A percentile compares a stretch with the other conserved stretches of the same genome.
These are phyloP conservation scores for Reticulitermes speratus DNA, from an alignment of 1,140 invertebrate genomes.

Conservation along the genomic window DNA sequence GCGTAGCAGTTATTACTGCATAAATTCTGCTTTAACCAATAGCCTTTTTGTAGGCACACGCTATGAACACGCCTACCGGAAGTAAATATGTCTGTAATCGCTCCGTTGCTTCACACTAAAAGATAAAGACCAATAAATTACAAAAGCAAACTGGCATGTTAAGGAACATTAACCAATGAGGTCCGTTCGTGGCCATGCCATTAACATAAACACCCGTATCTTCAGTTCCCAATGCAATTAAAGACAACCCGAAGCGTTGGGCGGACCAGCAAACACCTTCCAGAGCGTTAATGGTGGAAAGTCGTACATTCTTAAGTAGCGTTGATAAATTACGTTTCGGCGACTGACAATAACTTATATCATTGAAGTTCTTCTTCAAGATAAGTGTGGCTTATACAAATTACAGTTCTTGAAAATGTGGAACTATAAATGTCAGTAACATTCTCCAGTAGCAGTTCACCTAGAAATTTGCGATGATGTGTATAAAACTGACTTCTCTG, in stretches of 20 bases:
- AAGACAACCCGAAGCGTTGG: not conserved
- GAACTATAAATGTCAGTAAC: no score
- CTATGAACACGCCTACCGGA: conserved; percentile 1
- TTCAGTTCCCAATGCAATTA: not conserved
- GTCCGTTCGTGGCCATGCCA: not conserved
- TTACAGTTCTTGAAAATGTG: no score
- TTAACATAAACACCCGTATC: not conserved
- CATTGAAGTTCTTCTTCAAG: not conserved
- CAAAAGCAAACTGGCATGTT: not conserved
- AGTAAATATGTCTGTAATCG: not conserved
- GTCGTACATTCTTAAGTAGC: not conserved
- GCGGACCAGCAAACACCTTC: not conserved
- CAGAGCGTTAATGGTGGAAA: not conserved
- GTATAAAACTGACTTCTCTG: no score
- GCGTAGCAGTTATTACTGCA: not conserved
- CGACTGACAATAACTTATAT: not conserved
- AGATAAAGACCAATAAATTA: not conserved
- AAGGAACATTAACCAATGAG: not conserved
- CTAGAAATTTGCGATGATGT: no score
- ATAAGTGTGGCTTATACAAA: no score
- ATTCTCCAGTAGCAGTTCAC: no score
- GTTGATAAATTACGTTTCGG: not conserved
- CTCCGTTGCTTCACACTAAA: not conserved
- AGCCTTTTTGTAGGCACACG: not conserved
- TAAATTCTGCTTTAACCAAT: not conserved